These are phyloP conservation scores for Caretta caretta DNA, from an alignment of 2,113 vertebrate species.

Conservation along the genomic window DNA sequence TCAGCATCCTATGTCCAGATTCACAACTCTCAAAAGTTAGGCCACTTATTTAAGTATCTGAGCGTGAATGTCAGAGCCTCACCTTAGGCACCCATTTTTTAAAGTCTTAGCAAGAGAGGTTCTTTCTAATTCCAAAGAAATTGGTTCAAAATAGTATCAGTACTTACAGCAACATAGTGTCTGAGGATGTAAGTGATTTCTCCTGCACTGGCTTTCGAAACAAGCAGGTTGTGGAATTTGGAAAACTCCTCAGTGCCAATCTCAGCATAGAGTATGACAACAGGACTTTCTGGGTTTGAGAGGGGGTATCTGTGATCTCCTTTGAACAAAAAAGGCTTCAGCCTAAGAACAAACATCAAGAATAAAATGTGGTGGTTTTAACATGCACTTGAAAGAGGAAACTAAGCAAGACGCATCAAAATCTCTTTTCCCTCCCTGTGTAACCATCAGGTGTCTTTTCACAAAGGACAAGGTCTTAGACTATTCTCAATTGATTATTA, in stretches of 20 bases:
- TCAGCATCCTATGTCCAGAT: background rate
- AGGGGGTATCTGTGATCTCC: conserved; percentile 92
- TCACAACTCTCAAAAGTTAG: background rate
- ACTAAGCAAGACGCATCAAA: background rate
- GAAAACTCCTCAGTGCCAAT: conserved; percentile 89
- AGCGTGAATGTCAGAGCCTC: background rate
- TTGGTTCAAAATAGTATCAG: background rate
- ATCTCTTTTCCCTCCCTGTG: background rate
- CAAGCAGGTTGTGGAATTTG: conserved; percentile 83
- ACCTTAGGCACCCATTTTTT: background rate
- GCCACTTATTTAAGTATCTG: background rate
- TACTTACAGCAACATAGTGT: conserved; percentile 90
- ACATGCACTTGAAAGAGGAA: background rate
- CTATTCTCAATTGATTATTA: background rate
- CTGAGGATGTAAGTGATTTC: conserved; percentile 90
- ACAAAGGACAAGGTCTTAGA: background rate
- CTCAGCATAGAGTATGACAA: conserved; percentile 93
- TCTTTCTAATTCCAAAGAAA: background rate
- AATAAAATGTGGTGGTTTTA: background rate
- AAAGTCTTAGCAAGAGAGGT: background rate
- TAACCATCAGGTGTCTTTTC: background rate
- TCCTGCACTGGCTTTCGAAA: conserved; percentile 85
- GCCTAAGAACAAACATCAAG: conserved; percentile 77
- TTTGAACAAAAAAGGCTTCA: conserved; percentile 94
- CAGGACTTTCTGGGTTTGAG: conserved; percentile 83